These are phyloP conservation scores for Netelia inedita DNA, from an alignment of 2,888 invertebrate genomes.

Conservation along the genomic window DNA sequence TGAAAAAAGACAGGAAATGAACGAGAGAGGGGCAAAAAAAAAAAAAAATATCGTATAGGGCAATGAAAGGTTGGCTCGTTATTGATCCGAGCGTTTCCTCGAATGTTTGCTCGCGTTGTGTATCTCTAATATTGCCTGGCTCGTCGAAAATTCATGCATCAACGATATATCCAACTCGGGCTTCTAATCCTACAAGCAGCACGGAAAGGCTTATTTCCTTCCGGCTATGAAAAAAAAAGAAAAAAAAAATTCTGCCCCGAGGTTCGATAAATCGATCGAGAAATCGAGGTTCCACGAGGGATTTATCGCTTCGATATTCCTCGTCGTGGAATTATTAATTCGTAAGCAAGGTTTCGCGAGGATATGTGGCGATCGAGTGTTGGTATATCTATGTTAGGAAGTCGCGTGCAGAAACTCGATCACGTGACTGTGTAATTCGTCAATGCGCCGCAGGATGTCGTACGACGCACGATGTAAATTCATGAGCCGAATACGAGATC, in stretches of 20 bases:
- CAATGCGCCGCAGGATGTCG: neutral
- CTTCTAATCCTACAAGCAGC: neutral
- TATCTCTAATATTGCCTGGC: neutral
- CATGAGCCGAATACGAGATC: slow-evolving; percentile 51
- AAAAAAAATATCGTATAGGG: neutral
- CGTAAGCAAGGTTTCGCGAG: neutral
- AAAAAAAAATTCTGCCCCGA: neutral
- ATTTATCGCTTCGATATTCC: neutral
- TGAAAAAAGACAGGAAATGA: slow-evolving; percentile 68
- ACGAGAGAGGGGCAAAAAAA: neutral
- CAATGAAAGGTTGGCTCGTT: slow-evolving; percentile 26
- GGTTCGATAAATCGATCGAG: neutral
- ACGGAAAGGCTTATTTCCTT: neutral
- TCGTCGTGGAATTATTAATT: neutral
- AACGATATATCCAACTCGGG: neutral
- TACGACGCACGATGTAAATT: neutral
- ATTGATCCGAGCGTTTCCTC: slow-evolving; percentile 52
- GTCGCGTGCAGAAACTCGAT: neutral
- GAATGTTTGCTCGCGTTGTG: slow-evolving; percentile 18
- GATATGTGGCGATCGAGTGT: neutral
- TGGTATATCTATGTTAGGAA: neutral
- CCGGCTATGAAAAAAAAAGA: neutral
- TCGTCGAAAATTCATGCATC: neutral
- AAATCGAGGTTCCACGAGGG: neutral
- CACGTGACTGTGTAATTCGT: neutral